Evolutionary conservation across 2,888 invertebrate species (phyloP).

Genomic region (Agriopis marginaria): DNA sequence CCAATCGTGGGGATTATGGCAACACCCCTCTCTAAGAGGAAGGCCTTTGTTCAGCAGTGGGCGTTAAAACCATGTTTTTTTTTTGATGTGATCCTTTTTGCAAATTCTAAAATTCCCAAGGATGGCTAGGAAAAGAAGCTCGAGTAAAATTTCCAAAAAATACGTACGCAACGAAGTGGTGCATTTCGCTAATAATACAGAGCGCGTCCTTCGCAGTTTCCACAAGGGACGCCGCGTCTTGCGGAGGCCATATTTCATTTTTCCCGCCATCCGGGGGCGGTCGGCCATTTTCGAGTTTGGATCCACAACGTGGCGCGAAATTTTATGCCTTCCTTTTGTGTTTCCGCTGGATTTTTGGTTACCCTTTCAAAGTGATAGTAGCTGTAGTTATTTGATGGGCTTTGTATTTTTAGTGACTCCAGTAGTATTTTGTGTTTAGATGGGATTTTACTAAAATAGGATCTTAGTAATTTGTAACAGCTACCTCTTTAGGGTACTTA

Average conservation of each 20-base stretch:
- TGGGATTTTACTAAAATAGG: background rate
- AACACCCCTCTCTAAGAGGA: too few species aligned
- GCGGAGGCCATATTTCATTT: conserved; percentile 75
- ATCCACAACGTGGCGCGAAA: conserved; percentile 56
- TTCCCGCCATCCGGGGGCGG: conserved; percentile 65
- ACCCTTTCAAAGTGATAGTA: conserved; percentile 34
- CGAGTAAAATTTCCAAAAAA: background rate
- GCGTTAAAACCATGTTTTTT: too few species aligned
- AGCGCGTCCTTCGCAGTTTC: conserved; percentile 33
- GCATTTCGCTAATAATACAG: conserved; percentile 8
- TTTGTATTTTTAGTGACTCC: conserved; percentile 22
- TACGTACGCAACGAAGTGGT: conserved; percentile 3
- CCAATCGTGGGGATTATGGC: too few species aligned
- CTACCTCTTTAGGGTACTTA: too few species aligned
- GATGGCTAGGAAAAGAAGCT: background rate
- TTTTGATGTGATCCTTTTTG: too few species aligned
- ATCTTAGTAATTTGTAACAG: too few species aligned
- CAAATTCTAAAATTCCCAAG: background rate
- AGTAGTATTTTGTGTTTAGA: conserved; percentile 6
- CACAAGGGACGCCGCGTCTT: conserved; percentile 47
- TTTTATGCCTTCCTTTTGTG: conserved; percentile 56
- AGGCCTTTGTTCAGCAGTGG: too few species aligned
- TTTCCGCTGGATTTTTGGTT: conserved; percentile 37
- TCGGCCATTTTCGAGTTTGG: conserved; percentile 69
- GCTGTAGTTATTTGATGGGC: conserved; percentile 18